Base-by-base conservation (phyloP, 37 sponge, comb jelly and placozoan species). In the Oopsacas minuta region DNA sequence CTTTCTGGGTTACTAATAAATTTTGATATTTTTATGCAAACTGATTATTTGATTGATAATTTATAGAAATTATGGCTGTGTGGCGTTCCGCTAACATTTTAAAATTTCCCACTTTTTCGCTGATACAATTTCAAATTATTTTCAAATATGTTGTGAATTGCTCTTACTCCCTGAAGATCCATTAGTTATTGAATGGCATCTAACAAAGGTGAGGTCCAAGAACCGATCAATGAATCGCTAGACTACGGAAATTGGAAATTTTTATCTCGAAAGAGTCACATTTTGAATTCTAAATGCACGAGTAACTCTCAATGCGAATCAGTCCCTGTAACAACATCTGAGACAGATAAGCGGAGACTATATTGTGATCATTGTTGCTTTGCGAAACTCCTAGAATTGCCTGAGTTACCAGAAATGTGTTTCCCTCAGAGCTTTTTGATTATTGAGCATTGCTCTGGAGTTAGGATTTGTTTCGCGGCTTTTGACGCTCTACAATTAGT, bases 371-470 rank as follows among this genome's bases (percentile, higher is more conserved):
- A 86, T 51, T 86, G 89, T 52, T 81, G 82, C 39, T 85, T 82
- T 51, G 23, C 38, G 0, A 37, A 49, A 7, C 20, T 3, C 10
- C 69, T 94, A 46, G 84, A 89, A 34, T 87, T 91, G 0, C 90
- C 91, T 20, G 39, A 42, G 0, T 83, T 96, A 0, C 97, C 97
- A 37, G 97, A 96, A 85, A 96, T 96, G 97, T 91, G 92, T 36
- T 96, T 96, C 84, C 91, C 90, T 0, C 86, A 88, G 37, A 94
- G 88, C 85, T 5, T 22, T 0, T 39, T 96, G 81, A 49, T 39
- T 25, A 34, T 96, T 17, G 83, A 82, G 51, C 97, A 94, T 69
- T 36, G 36, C 10, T 15, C 81, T 52, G 92, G 91, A 0, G 82
- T 36, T 0, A 85, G 38, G n/a, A 35, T 96, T 17, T 83, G 85